A percentile compares a stretch with the other conserved stretches of the same genome.
Evolutionary conservation across 2,113 vertebrate species (phyloP).

Genomic region (Miniopterus natalensis): DNA sequence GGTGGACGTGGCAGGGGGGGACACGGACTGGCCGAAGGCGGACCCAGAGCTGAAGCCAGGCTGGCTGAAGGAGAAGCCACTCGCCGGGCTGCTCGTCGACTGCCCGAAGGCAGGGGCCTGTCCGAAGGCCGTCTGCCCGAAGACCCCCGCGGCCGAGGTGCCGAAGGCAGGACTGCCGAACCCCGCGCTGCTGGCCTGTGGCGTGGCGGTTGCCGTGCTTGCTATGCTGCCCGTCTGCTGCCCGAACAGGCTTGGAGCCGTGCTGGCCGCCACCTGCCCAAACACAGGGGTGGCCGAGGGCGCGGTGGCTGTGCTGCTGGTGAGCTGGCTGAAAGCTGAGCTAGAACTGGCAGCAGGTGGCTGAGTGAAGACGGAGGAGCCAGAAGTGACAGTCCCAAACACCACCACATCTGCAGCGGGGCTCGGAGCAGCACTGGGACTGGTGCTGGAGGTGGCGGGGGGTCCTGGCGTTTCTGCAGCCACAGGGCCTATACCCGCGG

Average conservation of each 20-base stretch:
- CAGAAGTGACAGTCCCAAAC: constrained; percentile 80
- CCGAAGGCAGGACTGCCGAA: constrained; percentile 89
- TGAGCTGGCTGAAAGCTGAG: constrained; percentile 87
- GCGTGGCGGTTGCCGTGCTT: constrained; percentile 37
- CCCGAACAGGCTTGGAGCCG: constrained; percentile 83
- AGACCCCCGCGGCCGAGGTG: constrained; percentile 82
- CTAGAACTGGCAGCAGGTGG: constrained; percentile 78
- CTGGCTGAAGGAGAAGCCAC: constrained; percentile 90
- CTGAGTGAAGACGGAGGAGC: constrained; percentile 81
- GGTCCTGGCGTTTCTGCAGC: constrained; percentile 59
- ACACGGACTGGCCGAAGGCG: constrained; percentile 89
- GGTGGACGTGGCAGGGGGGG: constrained; percentile 85
- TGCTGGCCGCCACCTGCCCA: constrained; percentile 83
- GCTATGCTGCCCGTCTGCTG: constrained; percentile 77
- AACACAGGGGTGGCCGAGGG: constrained; percentile 80
- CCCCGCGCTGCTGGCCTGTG: constrained; percentile 79
- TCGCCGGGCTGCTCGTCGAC: constrained; percentile 84
- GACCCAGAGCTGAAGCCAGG: constrained; percentile 86
- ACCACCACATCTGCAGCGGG: constrained; percentile 42
- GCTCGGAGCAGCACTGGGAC: constrained; percentile 51
- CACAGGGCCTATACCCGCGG: neutral
- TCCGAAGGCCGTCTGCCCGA: constrained; percentile 92
- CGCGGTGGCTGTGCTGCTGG: constrained; percentile 67
- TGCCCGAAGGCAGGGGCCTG: constrained; percentile 92
- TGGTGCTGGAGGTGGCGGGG: constrained; percentile 40